phyloP scores from a whole-genome alignment of 2,888 invertebrate species.

The Drosophila atripex region DNA sequence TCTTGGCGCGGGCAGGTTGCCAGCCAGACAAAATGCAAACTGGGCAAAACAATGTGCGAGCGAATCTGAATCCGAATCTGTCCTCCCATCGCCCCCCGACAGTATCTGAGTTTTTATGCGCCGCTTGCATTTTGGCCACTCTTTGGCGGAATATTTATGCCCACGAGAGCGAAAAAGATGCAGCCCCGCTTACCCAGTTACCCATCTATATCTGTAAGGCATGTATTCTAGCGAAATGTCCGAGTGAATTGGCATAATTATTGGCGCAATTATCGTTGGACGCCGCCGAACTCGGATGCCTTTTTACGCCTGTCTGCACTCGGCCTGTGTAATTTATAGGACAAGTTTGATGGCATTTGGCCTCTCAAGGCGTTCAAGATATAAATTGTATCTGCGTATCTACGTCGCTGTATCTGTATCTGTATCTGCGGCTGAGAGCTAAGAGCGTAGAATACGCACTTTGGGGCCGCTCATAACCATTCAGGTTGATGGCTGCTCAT shows the following conservation, averaged over 20 bases:
- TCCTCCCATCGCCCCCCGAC: constrained; percentile 29
- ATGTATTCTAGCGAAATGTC: constrained; percentile 67
- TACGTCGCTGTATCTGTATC: neutral
- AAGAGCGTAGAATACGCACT: constrained; percentile 9
- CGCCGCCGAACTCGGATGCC: constrained; percentile 38
- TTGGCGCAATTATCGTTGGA: constrained; percentile 60
- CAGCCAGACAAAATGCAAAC: constrained; percentile 54
- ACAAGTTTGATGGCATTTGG: constrained; percentile 22
- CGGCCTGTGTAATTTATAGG: constrained; percentile 59
- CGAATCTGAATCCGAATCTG: constrained; percentile 20
- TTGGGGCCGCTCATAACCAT: constrained; percentile 43
- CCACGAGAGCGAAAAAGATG: constrained; percentile 25
- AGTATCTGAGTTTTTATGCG: constrained; percentile 45
- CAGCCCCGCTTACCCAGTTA: constrained; percentile 36
- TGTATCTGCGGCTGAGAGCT: constrained; percentile 1
- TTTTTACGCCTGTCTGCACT: constrained; percentile 65
- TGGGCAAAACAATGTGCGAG: constrained; percentile 50
- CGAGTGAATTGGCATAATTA: constrained; percentile 70
- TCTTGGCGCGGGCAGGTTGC: constrained; percentile 59
- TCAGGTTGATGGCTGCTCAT: constrained; percentile 63
- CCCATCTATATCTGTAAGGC: constrained; percentile 25
- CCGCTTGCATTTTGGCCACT: constrained; percentile 45
- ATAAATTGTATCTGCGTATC: constrained; percentile 20
- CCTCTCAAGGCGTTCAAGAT: constrained; percentile 6
- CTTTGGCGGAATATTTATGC: constrained; percentile 58